Evolutionary conservation across 2,113 vertebrate genomes (phyloP).

Genomic region (Eidolon helvum): DNA sequence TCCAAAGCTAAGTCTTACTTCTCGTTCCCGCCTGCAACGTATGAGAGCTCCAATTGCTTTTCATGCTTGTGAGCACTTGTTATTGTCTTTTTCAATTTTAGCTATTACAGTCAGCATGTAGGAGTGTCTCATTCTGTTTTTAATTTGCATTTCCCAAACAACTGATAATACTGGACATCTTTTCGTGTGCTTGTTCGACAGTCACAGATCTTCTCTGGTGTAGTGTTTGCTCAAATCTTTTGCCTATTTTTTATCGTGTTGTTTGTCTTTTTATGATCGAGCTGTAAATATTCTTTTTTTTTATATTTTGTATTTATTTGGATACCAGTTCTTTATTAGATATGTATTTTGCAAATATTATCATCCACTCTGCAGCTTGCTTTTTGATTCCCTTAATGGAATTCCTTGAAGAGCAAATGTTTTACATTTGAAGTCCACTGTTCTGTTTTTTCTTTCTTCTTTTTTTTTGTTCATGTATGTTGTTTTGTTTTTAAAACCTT

Average conservation of each 20-base stretch:
- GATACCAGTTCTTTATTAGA: neutral
- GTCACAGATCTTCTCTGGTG: neutral
- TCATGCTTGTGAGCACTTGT: neutral
- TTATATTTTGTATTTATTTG: neutral
- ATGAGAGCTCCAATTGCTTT: rapidly evolving
- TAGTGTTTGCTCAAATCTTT: neutral
- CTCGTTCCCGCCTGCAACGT: no score
- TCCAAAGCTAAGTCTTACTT: neutral
- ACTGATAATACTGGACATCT: no score
- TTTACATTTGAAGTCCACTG: neutral
- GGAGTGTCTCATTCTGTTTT: neutral
- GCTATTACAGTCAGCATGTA: no score
- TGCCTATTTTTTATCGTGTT: neutral
- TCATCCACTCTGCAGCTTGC: neutral
- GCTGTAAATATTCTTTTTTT: neutral
- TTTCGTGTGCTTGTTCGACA: neutral
- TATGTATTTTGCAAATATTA: neutral
- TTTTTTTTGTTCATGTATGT: neutral
- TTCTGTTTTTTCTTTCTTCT: neutral
- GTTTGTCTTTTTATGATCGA: neutral
- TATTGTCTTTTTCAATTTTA: neutral
- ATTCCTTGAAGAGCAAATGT: neutral
- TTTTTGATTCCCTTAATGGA: neutral
- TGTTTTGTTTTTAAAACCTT: neutral
- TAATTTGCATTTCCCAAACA: neutral